A percentile compares a stretch with the other conserved stretches of the same genome.
Conservation (phyloP, 2,797 vertebrate genomes). For the Lutjanus campechanus region DNA sequence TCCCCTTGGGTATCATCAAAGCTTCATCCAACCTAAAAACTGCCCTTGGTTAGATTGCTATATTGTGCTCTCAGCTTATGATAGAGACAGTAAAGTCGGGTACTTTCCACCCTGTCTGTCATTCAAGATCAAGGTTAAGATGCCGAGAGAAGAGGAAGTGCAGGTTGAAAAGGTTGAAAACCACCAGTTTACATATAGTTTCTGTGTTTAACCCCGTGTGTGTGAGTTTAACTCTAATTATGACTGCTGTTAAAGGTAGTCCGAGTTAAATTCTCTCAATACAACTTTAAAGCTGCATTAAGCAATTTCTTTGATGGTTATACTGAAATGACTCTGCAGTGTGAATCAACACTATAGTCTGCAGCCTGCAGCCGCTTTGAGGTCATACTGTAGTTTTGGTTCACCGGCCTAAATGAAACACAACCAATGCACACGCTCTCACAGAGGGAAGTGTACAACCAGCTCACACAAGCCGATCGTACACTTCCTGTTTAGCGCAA, state of each 20-base stretch:
- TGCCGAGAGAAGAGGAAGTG: constrained; percentile 57
- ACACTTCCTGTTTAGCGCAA: constrained; percentile 65
- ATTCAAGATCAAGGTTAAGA: constrained; percentile 46
- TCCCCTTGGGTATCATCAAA: constrained; percentile 27
- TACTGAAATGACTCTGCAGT: not conserved
- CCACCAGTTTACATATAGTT: not conserved
- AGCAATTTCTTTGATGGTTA: constrained; percentile 48
- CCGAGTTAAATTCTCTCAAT: not conserved
- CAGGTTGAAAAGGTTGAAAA: constrained; percentile 18
- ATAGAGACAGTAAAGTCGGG: constrained; percentile 48
- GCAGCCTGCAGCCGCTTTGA: constrained; percentile 24
- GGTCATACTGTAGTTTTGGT: constrained; percentile 31
- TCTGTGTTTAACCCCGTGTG: not conserved
- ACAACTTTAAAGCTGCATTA: constrained; percentile 76
- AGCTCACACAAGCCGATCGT: constrained; percentile 48
- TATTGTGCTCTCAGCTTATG: constrained; percentile 18
- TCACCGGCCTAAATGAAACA: constrained; percentile 36
- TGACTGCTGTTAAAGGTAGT: not conserved
- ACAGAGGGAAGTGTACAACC: constrained; percentile 55
- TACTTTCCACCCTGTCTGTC: constrained; percentile 67
- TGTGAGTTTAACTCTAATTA: not conserved
- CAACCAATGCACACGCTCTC: constrained; percentile 56
- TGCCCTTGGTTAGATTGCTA: not conserved
- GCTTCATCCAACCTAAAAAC: constrained; percentile 33
- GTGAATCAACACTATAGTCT: constrained; percentile 26